A percentile compares a stretch with the other conserved stretches of the same genome.
Conservation (phyloP, 2,797 vertebrate genomes). For the Mormyrops attenuatus region DNA sequence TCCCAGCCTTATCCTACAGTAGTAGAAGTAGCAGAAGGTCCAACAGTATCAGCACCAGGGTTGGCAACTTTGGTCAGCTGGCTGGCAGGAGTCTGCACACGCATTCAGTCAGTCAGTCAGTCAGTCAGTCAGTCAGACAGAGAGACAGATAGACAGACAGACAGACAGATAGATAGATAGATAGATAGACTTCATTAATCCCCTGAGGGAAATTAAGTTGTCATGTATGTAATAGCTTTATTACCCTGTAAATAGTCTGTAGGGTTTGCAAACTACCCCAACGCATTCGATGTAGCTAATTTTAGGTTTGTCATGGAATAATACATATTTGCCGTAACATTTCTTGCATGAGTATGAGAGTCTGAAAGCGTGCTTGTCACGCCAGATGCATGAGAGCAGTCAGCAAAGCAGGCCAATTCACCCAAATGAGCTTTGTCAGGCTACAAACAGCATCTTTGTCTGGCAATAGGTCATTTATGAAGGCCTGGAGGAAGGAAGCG, state of each 20-base stretch:
- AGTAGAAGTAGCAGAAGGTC: background rate
- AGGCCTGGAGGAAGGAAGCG: background rate
- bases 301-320: background rate
- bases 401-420: background rate
- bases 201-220: background rate
- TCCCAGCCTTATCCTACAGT: background rate
- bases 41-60: background rate
- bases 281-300: background rate
- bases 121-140: too few relatives aligned
- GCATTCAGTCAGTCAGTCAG: background rate
- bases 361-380: background rate
- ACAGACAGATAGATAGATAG: background rate
- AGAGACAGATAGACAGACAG: too few relatives aligned
- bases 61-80: background rate
- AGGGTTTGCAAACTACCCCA: background rate
- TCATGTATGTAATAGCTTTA: background rate
- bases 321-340: background rate
- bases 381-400: background rate
- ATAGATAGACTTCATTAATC: background rate
- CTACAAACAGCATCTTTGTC: background rate
- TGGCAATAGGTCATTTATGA: background rate
- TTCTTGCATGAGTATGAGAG: background rate
- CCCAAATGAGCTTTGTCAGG: background rate
- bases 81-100: background rate
- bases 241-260: background rate